Conservation (phyloP, 2,113 vertebrate genomes). For the Bubo bubo region DNA sequence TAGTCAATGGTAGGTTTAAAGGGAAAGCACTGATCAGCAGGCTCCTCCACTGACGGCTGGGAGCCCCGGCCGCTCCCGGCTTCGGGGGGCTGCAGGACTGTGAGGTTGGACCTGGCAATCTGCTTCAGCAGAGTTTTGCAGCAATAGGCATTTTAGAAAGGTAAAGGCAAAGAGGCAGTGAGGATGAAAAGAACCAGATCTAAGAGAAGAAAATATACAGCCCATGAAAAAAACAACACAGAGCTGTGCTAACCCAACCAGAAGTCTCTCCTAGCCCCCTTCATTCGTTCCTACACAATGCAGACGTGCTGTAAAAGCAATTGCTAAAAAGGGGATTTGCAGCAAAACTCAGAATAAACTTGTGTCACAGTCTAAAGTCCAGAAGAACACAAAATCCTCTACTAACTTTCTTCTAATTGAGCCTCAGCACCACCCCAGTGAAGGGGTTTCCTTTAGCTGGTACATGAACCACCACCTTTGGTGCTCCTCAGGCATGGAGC, state of each 20-base stretch:
- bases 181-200: constrained; percentile 13
- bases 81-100: neutral
- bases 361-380: neutral
- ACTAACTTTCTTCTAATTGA: neutral
- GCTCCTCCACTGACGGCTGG: neutral
- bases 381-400: neutral
- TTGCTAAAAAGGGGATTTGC: neutral
- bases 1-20: neutral
- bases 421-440: neutral
- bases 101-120: neutral
- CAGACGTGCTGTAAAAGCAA: neutral
- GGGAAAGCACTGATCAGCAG: neutral
- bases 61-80: neutral
- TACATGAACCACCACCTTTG: neutral
- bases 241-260: neutral
- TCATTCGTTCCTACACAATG: neutral
- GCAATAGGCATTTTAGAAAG: neutral
- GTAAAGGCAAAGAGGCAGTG: neutral
- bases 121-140: neutral
- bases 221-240: neutral
- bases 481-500: neutral
- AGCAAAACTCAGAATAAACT: neutral
- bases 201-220: constrained; percentile 2
- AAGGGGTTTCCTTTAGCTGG: neutral
- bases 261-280: neutral